phyloP scores from a whole-genome alignment of 2,888 invertebrate species.

The Chymomyza fuscimana region DNA sequence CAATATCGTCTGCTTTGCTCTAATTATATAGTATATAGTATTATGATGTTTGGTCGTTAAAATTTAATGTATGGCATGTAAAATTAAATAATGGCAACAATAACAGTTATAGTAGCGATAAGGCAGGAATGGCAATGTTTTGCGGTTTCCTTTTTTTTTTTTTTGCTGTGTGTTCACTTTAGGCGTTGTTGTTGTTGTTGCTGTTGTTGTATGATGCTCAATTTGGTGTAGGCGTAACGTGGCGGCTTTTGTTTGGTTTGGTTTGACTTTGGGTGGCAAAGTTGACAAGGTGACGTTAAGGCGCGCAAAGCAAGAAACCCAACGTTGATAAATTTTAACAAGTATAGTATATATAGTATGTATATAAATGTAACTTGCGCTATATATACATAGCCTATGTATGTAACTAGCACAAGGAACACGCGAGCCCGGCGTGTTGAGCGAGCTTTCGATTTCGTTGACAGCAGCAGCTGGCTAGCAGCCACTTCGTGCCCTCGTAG shows the following conservation, averaged over 20 bases:
- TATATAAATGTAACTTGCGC: constrained; percentile 18
- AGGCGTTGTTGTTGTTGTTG: not conserved
- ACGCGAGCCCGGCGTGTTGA: constrained; percentile 40
- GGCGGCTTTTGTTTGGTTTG: constrained; percentile 14
- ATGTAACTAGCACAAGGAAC: constrained; percentile 46
- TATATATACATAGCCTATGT: constrained; percentile 27
- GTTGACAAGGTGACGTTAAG: constrained; percentile 60
- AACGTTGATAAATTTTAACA: constrained; percentile 42
- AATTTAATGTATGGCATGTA: constrained; percentile 60
- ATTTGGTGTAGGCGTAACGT: constrained; percentile 8
- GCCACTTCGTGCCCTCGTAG: constrained; percentile 21
- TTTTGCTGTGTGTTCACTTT: no score
- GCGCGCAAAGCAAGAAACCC: constrained; percentile 62
- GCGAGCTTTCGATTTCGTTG: constrained; percentile 9
- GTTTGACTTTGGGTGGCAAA: constrained; percentile 10
- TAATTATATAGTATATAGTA: constrained; percentile 18
- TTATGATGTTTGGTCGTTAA: constrained; percentile 51
- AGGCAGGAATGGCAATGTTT: constrained; percentile 40
- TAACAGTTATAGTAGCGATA: not conserved
- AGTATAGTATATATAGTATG: constrained; percentile 12
- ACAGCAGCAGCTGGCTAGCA: constrained; percentile 15
- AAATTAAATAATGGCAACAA: constrained; percentile 1
- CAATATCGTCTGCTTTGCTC: constrained; percentile 10
- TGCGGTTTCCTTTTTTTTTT: constrained; percentile 31
- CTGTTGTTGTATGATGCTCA: constrained; percentile 46